Conservation (phyloP, 53 echinoderm and acorn worm species). For the Hippasteria phrygiana region DNA sequence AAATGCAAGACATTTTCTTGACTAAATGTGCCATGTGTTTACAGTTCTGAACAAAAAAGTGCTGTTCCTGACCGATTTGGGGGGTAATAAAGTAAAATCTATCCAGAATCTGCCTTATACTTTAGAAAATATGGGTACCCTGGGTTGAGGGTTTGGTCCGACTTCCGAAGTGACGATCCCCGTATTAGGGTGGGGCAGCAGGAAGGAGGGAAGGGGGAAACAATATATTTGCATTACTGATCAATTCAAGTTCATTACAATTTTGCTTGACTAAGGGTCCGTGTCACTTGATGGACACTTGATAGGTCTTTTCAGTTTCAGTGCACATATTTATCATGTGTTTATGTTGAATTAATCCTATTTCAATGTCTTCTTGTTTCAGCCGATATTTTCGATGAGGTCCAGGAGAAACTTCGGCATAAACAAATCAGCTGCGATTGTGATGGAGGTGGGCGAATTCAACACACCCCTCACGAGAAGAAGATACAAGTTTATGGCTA, state of each 20-base stretch:
- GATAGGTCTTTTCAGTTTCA: background rate
- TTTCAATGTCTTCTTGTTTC: conserved; percentile 40
- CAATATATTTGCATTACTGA: background rate
- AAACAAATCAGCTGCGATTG: conserved; percentile 64
- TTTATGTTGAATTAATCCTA: background rate
- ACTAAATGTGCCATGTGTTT: too few relatives aligned
- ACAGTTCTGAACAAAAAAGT: too few relatives aligned
- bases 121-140: too few relatives aligned
- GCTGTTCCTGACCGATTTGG: too few relatives aligned
- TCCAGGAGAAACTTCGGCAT: conserved; percentile 46
- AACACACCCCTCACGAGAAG: conserved; percentile 70
- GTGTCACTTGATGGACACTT: too few relatives aligned
- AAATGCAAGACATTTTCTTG: too few relatives aligned
- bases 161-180: too few relatives aligned
- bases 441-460: conserved; percentile 89
- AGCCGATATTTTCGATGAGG: conserved; percentile 89
- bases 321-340: background rate
- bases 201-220: background rate
- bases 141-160: too few relatives aligned
- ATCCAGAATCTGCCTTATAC: too few relatives aligned
- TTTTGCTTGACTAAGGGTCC: background rate
- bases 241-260: background rate
- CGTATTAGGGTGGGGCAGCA: background rate
- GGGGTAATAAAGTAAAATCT: too few relatives aligned
- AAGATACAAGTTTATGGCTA: conserved; percentile 88